Evolutionary conservation across 2,888 invertebrate species (phyloP).

Genomic region (Drosophila mettleri): DNA sequence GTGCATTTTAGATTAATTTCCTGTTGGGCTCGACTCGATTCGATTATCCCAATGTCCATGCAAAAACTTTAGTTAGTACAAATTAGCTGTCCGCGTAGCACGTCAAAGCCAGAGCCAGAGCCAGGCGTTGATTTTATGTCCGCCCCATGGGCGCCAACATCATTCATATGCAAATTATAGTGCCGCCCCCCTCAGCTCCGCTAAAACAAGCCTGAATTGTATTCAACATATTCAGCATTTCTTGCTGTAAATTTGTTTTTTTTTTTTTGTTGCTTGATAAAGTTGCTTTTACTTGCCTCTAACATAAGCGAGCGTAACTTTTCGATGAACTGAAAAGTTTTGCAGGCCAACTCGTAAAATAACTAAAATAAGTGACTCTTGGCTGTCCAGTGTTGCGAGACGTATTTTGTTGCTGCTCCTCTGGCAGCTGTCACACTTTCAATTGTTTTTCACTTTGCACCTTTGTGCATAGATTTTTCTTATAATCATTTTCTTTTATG

Average conservation of each 20-base stretch:
- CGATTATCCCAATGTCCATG: constrained; percentile 27
- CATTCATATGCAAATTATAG: constrained; percentile 56
- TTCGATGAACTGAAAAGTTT: not conserved
- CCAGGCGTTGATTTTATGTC: constrained; percentile 29
- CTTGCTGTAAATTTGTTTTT: constrained; percentile 9
- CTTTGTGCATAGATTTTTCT: not conserved
- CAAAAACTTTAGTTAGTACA: constrained; percentile 24
- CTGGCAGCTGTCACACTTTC: constrained; percentile 1
- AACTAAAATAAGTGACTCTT: constrained; percentile 8
- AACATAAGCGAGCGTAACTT: constrained; percentile 6
- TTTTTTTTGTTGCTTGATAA: constrained; percentile 20
- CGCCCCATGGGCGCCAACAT: constrained; percentile 1
- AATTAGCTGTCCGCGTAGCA: constrained; percentile 38
- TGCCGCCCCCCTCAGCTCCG: too few species aligned
- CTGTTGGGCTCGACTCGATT: constrained; percentile 28
- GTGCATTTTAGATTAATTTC: constrained; percentile 47
- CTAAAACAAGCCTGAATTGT: constrained; percentile 18
- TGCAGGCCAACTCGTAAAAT: constrained; percentile 1
- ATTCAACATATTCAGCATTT: constrained; percentile 22
- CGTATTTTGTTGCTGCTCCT: not conserved
- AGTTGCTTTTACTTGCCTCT: not conserved
- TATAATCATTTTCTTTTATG: not conserved
- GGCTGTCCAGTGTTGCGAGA: constrained; percentile 4
- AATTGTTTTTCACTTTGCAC: constrained; percentile 1
- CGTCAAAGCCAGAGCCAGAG: constrained; percentile 22